phyloP scores from a whole-genome alignment of 1,140 invertebrate species.

The Dermatophagoides farinae region DNA sequence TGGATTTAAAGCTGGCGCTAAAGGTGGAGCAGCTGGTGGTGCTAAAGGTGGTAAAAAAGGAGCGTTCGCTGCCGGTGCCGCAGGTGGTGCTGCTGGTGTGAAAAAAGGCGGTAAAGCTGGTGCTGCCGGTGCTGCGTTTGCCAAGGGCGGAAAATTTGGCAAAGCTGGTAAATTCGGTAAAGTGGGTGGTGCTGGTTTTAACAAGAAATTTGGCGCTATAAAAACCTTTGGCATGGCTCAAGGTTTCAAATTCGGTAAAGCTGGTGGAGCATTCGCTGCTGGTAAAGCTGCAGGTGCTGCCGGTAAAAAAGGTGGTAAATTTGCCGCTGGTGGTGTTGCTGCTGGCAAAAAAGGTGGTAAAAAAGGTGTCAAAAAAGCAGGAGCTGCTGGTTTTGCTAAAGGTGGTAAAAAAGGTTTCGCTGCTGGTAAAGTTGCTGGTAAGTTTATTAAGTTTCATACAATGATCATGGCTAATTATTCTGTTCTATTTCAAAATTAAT shows the following conservation, averaged over 20 bases:
- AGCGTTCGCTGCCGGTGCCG: background rate
- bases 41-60: conserved; percentile 1
- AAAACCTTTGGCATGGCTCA: conserved; percentile 11
- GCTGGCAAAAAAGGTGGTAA: background rate
- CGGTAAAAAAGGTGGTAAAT: background rate
- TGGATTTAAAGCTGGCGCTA: background rate
- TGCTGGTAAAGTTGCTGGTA: background rate
- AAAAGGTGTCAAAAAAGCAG: background rate
- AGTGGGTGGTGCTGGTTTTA: conserved; percentile 13
- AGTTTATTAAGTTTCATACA: background rate
- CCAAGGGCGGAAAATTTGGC: conserved; percentile 5
- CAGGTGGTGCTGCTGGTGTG: conserved; percentile 10
- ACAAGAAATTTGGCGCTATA: conserved; percentile 12
- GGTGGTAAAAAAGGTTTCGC: background rate
- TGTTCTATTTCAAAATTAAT: background rate
- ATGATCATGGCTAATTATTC: background rate
- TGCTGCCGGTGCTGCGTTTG: conserved; percentile 7
- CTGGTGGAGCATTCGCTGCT: conserved; percentile 8
- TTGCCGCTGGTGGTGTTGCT: background rate
- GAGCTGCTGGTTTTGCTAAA: background rate
- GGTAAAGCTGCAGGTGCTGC: conserved; percentile 6
- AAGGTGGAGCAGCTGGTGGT: background rate
- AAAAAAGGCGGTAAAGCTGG: conserved; percentile 4
- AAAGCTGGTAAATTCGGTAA: conserved; percentile 11
- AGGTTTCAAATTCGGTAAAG: conserved; percentile 15